phyloP scores from a whole-genome alignment of 2,797 vertebrate species.

The Chelidonichthys spinosus region DNA sequence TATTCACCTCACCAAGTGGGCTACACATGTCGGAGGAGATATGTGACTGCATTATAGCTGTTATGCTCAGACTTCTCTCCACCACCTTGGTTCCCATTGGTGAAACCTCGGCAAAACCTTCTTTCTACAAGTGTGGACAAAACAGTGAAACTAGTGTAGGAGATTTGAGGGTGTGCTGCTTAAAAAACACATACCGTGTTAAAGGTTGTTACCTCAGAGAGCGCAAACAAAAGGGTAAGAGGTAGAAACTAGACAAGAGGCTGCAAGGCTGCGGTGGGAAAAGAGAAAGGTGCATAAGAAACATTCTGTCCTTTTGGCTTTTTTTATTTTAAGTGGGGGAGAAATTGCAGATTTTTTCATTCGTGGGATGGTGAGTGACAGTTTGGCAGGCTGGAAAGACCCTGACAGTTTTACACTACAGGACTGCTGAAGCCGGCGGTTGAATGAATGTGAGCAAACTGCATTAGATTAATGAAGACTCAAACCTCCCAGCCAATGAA shows the following conservation, averaged over 20 bases:
- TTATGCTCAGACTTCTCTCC: conserved; percentile 18
- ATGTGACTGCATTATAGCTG: conserved; percentile 38
- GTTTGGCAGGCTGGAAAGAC: conserved; percentile 50
- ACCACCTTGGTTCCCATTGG: conserved; percentile 32
- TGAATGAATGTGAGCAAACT: conserved; percentile 60
- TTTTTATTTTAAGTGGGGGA: conserved; percentile 43
- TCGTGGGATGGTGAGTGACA: conserved; percentile 59
- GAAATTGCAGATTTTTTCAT: conserved; percentile 48
- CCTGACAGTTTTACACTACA: conserved; percentile 51
- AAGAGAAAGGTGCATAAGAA: conserved; percentile 12
- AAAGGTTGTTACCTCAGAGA: conserved; percentile 38
- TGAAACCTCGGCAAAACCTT: conserved; percentile 31
- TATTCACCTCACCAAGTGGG: conserved; percentile 40
- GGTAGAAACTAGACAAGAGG: neutral
- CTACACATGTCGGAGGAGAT: conserved; percentile 5
- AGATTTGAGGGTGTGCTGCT: conserved; percentile 38
- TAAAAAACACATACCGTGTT: conserved; percentile 42
- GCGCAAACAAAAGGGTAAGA: conserved; percentile 13
- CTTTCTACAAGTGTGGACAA: conserved; percentile 25
- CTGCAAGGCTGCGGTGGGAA: conserved; percentile 14
- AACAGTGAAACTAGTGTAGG: conserved; percentile 14
- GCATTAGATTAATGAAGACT: conserved; percentile 73
- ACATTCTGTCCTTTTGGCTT: conserved; percentile 34
- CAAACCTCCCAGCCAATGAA: conserved; percentile 50
- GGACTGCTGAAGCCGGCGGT: conserved; percentile 59